Conservation (phyloP, 1,140 invertebrate species). For the Drosophila micromelanica region DNA sequence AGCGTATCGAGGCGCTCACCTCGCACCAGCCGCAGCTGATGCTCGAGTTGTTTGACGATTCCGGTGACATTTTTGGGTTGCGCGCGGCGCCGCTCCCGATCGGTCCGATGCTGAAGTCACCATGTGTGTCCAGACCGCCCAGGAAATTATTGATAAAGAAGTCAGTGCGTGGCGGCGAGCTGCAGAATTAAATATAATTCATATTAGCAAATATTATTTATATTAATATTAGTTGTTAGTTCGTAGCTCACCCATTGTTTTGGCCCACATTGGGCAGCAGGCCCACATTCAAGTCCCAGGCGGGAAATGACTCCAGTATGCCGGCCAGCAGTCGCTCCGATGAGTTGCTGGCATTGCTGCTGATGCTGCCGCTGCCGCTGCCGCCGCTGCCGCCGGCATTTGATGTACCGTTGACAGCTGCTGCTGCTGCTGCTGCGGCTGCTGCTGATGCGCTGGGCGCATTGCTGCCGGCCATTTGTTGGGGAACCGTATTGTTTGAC, state of each 20-base stretch:
- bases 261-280: slow-evolving; percentile 59
- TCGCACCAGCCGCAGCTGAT: slow-evolving; percentile 80
- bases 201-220: neutral
- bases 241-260: slow-evolving; percentile 59
- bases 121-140: slow-evolving; percentile 61
- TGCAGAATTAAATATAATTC: slow-evolving; percentile 3
- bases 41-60: slow-evolving; percentile 78
- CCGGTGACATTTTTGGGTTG: slow-evolving; percentile 73
- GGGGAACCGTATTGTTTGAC: slow-evolving; percentile 79
- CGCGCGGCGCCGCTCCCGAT: slow-evolving; percentile 61
- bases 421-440: no score
- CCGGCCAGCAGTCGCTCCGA: slow-evolving; percentile 73
- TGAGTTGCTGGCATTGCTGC: slow-evolving; percentile 75
- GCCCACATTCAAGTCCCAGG: slow-evolving; percentile 74
- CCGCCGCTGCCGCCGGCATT: slow-evolving; percentile 21
- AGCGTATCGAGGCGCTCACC: slow-evolving; percentile 86
- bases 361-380: slow-evolving; percentile 59
- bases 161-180: slow-evolving; percentile 75
- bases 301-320: slow-evolving; percentile 74
- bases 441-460: slow-evolving; percentile 58
- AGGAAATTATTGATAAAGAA: slow-evolving; percentile 78
- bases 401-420: slow-evolving; percentile 16
- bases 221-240: no score
- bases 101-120: slow-evolving; percentile 71
- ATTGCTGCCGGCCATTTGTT: slow-evolving; percentile 79